Evolutionary conservation across 2,797 vertebrate genomes (phyloP).

Genomic region (Amphiprion clarkii): DNA sequence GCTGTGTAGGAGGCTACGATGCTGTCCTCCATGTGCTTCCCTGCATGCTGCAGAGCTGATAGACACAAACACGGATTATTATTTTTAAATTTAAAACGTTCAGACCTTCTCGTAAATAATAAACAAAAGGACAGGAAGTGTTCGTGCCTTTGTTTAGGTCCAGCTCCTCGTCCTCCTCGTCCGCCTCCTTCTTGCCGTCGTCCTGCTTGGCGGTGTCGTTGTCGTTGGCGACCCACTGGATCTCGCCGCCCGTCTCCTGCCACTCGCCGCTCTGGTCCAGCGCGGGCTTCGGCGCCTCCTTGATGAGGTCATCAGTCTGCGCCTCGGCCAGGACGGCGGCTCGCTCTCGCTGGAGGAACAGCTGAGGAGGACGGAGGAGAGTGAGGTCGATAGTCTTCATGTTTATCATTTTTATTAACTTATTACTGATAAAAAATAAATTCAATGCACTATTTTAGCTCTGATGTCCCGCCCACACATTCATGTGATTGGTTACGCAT

Average conservation of each 20-base stretch:
- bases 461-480: too few species aligned
- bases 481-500: too few species aligned
- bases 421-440: too few species aligned
- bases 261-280: conserved; percentile 96
- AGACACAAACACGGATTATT: not conserved
- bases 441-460: too few species aligned
- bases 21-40: conserved; percentile 99
- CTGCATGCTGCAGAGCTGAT: conserved; percentile 96
- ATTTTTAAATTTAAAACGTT: not conserved
- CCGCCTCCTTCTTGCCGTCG: conserved; percentile 80
- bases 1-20: conserved; percentile 99
- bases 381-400: too few species aligned
- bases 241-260: conserved; percentile 96
- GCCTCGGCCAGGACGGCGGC: conserved; percentile 94
- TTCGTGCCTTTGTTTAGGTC: conserved; percentile 97
- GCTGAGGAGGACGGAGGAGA: conserved; percentile 69
- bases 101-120: not conserved
- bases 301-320: conserved; percentile 98
- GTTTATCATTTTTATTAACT: too few species aligned
- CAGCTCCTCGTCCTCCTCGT: conserved; percentile 95
- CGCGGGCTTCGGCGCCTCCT: conserved; percentile 91
- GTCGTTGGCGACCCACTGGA: conserved; percentile 94
- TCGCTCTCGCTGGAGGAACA: conserved; percentile 94
- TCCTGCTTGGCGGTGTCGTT: conserved; percentile 84
- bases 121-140: fast-evolving